These are phyloP conservation scores for Dryoscopus gambensis DNA, from an alignment of 2,113 vertebrate genomes.

Conservation along the genomic window DNA sequence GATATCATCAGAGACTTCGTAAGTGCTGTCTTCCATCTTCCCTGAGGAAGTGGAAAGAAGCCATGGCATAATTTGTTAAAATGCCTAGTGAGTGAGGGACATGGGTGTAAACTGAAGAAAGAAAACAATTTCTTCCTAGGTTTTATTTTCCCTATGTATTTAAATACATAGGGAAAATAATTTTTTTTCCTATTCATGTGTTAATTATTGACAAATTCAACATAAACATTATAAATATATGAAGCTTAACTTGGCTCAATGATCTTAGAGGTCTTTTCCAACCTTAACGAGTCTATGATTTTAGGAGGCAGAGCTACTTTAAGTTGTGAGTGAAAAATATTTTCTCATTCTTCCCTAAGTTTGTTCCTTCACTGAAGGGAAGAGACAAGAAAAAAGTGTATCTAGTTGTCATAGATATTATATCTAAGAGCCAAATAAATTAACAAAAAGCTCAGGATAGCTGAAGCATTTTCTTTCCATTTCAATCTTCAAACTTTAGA, in stretches of 20 bases:
- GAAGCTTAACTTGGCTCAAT: background rate
- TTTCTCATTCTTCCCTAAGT: background rate
- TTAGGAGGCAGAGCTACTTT: background rate
- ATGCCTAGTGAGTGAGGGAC: background rate
- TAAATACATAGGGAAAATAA: background rate
- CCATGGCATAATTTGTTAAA: background rate
- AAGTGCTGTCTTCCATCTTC: background rate
- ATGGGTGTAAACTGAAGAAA: background rate
- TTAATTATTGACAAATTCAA: background rate
- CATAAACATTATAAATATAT: background rate
- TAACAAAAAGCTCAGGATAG: background rate
- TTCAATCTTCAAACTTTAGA: background rate
- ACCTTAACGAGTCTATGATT: background rate
- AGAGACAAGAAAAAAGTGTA: background rate
- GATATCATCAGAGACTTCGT: background rate
- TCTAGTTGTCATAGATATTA: background rate
- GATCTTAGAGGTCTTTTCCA: background rate
- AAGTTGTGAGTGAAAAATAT: background rate
- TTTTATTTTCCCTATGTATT: background rate
- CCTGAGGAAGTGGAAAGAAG: background rate
- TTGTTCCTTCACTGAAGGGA: background rate
- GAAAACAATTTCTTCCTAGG: background rate
- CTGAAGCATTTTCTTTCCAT: background rate
- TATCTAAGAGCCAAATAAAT: background rate
- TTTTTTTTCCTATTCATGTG: background rate